These are phyloP conservation scores for Palythoa grandiflora DNA, from an alignment of 92 coral and sea anemone species.

Conservation along the genomic window DNA sequence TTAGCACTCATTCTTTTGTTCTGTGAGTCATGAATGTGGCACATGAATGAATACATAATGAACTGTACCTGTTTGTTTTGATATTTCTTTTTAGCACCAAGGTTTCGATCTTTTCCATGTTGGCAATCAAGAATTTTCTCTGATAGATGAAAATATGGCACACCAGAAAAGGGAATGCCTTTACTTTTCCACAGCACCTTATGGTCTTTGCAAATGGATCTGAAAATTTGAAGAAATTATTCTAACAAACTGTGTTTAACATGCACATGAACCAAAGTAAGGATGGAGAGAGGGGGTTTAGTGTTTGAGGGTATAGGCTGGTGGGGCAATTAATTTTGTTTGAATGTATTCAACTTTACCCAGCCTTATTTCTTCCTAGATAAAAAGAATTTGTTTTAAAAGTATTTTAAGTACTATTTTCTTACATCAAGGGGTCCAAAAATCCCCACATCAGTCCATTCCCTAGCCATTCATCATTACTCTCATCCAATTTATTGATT, in stretches of 20 bases:
- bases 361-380: neutral
- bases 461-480: no score
- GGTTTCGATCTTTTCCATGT: slow-evolving; percentile 52
- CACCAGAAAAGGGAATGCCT: slow-evolving; percentile 12
- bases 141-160: neutral
- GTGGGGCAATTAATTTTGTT: neutral
- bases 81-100: slow-evolving; percentile 44
- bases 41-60: neutral
- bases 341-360: neutral
- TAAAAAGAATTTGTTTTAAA: no score
- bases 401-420: no score
- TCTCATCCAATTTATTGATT: no score
- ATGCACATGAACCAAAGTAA: neutral
- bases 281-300: neutral
- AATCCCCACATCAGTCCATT: no score
- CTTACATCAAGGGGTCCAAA: no score
- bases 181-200: slow-evolving; percentile 5
- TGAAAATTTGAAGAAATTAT: slow-evolving; percentile 1
- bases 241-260: neutral
- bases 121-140: slow-evolving; percentile 60
- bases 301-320: neutral
- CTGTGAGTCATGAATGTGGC: neutral
- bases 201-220: slow-evolving; percentile 16
- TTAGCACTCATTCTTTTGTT: neutral
- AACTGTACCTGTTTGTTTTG: slow-evolving; percentile 31